These are phyloP conservation scores for Callyntrura guangdongensis DNA, from an alignment of 2,888 invertebrate genomes.

Conservation along the genomic window DNA sequence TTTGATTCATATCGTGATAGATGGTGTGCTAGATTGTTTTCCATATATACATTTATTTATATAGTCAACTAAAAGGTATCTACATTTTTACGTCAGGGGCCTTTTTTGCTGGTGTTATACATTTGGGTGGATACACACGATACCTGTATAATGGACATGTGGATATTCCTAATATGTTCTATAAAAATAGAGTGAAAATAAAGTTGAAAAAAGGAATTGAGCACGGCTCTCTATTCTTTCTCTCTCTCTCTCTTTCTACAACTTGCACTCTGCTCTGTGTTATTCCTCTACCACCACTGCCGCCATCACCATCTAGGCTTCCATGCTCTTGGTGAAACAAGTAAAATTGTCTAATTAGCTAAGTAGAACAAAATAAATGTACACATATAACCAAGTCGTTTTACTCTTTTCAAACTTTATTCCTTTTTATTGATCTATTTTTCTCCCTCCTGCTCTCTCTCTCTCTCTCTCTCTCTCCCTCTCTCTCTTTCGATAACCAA, in stretches of 20 bases:
- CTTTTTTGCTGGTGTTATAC: background rate
- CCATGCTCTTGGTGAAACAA: conserved; percentile 55
- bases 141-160: background rate
- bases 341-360: conserved; percentile 76
- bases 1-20: conserved; percentile 80
- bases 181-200: conserved; percentile 33
- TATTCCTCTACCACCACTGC: conserved; percentile 22
- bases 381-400: background rate
- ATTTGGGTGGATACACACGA: conserved; percentile 57
- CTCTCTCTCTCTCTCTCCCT: conserved; percentile 22
- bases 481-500: conserved; percentile 26
- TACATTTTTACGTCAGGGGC: no score
- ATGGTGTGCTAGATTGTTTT: conserved; percentile 76
- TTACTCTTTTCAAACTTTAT: conserved; percentile 63
- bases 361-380: conserved; percentile 62
- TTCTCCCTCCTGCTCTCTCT: no score
- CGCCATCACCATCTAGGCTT: conserved; percentile 8
- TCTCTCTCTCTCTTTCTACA: background rate
- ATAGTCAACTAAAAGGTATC: background rate
- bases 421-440: conserved; percentile 58
- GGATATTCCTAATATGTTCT: no score
- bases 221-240: background rate
- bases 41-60: background rate
- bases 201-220: conserved; percentile 45
- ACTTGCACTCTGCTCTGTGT: background rate